phyloP scores from a whole-genome alignment of 2,797 vertebrate species.

The Coranthus polyacanthus region DNA sequence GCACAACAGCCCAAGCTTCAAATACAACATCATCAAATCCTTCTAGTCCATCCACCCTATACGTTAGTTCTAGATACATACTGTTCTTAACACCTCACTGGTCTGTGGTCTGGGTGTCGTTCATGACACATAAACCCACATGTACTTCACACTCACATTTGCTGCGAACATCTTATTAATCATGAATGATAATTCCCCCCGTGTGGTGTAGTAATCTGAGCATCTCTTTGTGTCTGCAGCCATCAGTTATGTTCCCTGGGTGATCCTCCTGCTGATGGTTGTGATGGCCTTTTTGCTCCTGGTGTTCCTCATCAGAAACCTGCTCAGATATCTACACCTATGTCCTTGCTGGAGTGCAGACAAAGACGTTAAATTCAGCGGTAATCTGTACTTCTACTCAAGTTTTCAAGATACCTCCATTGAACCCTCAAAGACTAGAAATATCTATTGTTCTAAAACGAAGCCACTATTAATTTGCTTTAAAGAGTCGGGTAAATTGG shows the following conservation, averaged over 20 bases:
- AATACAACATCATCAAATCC: background rate
- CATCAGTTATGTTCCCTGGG: rapidly evolving
- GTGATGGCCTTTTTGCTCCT: constrained; percentile 27
- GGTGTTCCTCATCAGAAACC: constrained; percentile 15
- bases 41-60: rapidly evolving
- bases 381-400: constrained; percentile 47
- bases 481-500: too few species aligned
- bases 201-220: background rate
- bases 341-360: constrained; percentile 16
- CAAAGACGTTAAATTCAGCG: constrained; percentile 23
- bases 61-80: constrained; percentile 26
- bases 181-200: too few species aligned
- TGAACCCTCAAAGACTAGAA: too few species aligned
- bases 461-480: too few species aligned
- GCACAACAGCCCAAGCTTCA: background rate
- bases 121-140: background rate
- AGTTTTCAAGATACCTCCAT: background rate
- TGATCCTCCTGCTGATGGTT: background rate
- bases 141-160: background rate
- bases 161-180: background rate
- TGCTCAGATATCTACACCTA: background rate
- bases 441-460: too few species aligned
- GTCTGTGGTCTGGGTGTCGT: constrained; percentile 2
- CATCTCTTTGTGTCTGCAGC: constrained; percentile 30
- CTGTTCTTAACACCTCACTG: background rate